Base-by-base conservation (phyloP, 2,797 vertebrate genomes). In the Taeniopygia guttata region DNA sequence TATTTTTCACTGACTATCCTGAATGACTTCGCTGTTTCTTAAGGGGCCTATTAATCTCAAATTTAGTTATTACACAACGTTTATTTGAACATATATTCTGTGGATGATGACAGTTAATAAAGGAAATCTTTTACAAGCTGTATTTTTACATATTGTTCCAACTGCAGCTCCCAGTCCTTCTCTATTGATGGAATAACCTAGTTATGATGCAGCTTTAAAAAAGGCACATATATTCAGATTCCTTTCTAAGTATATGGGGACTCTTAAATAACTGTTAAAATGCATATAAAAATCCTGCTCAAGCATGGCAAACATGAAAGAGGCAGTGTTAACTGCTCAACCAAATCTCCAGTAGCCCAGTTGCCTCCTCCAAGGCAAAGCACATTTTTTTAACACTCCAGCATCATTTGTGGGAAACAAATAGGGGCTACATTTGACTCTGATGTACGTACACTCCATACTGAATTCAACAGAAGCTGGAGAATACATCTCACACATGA, bases 11-110 rank as follows among this genome's bases (percentile, higher is more conserved):
- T 97, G 97, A 97, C 97, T 97, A 97, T 98, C 98, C 97, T 97
- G 97, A 98, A 97, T 97, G 97, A 97, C 98, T 98, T 97, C 81
- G 83, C 96, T 98, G 97, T 97, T 98, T 98, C 97, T 98, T 98
- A 94, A 96, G 98, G 98, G 98, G 98, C 98, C 98, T 98, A 99
- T 99, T 99, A 98, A 98, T 98, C 98, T 98, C 98, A 98, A 97
- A 98, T 98, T 98, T 98, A 98, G 98, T 98, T 98, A 98, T 98
- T 99, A 98, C 98, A 98, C 98, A 98, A 97, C 98, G 97, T 99
- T 99, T 99, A 99, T 99, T 99, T 99, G 99, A 98, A 98, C 99
- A 99, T 99, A 99, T 98, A 99, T 99, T 98, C 98, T 97, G 96
- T 84, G 87, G 97, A 98, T 97, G 98, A 99, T 99, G 99, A 99